Percentiles rank a stretch among this genome's conserved stretches.
phyloP scores from a whole-genome alignment of 2,113 vertebrate species.

The Leucosticte australis region DNA sequence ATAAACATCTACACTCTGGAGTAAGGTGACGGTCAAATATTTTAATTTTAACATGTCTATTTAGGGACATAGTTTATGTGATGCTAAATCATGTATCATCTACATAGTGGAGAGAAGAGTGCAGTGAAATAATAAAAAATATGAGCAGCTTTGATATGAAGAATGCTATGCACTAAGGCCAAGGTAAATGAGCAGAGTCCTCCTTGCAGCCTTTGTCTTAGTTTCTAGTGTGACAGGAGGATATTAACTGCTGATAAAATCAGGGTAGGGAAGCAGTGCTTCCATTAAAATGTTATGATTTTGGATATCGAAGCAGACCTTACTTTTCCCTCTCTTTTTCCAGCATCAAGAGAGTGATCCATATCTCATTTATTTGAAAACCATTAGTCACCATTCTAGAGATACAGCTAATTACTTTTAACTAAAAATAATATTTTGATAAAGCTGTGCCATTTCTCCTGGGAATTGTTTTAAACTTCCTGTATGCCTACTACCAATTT shows the following conservation, averaged over 20 bases:
- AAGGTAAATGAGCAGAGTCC: background rate
- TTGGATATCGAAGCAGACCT: background rate
- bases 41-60: background rate
- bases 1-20: background rate
- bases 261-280: background rate
- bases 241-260: conserved; percentile 1
- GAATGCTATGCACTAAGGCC: background rate
- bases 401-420: background rate
- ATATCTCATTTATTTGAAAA: background rate
- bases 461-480: background rate
- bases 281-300: background rate
- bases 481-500: background rate
- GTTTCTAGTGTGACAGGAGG: background rate
- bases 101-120: background rate
- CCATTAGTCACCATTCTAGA: background rate
- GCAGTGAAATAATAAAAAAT: background rate
- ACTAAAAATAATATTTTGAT: conserved; percentile 20
- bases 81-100: background rate
- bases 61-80: background rate
- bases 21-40: background rate
- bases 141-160: background rate
- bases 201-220: background rate
- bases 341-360: background rate
- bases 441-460: background rate
- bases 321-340: background rate